These are phyloP conservation scores for Bathynomus jamesi DNA, from an alignment of 1,140 invertebrate species.

Conservation along the genomic window DNA sequence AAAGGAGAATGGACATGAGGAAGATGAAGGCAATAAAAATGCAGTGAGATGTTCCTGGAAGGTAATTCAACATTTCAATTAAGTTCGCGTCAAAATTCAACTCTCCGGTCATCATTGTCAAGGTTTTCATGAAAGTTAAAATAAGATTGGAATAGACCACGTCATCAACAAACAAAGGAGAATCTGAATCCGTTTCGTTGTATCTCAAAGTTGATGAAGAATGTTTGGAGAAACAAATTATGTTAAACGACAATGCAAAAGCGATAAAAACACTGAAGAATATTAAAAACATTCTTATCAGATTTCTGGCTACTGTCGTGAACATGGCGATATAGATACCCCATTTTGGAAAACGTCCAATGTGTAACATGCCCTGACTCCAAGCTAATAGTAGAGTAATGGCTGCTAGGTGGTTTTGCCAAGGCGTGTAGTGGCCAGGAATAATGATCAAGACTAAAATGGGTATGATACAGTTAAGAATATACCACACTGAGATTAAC, in stretches of 20 bases:
- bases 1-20: slow-evolving; percentile 53
- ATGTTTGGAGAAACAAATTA: neutral
- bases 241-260: neutral
- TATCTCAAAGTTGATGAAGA: neutral
- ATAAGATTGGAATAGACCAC: slow-evolving; percentile 17
- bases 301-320: neutral
- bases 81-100: slow-evolving; percentile 48
- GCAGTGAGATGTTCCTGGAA: slow-evolving; percentile 40
- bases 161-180: neutral
- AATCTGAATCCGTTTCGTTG: neutral
- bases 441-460: neutral
- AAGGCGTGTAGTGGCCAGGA: neutral
- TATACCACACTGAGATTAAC: neutral
- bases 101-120: slow-evolving; percentile 54
- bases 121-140: slow-evolving; percentile 45
- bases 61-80: slow-evolving; percentile 34
- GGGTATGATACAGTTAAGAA: neutral
- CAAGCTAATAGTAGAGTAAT: neutral
- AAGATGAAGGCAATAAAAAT: slow-evolving; percentile 53
- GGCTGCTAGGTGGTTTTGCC: neutral
- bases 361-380: neutral
- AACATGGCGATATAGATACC: neutral
- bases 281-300: neutral
- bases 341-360: neutral
- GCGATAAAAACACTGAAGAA: neutral